Percentiles rank a stretch among this genome's conserved stretches.
phyloP scores from a whole-genome alignment of 2,888 invertebrate species.

The Diabrotica balteata region DNA sequence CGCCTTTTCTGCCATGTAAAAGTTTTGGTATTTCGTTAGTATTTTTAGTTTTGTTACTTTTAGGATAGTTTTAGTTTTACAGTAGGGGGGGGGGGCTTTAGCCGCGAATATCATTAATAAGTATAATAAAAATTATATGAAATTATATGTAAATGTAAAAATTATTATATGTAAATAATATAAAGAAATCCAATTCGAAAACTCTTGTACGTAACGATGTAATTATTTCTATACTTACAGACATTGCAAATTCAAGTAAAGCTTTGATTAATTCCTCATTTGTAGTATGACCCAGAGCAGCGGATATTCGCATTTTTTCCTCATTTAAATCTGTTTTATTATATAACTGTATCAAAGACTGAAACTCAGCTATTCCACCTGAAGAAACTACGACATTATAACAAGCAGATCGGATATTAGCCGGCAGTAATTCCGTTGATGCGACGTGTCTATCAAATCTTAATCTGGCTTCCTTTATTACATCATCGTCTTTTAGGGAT shows the following conservation, averaged over 20 bases:
- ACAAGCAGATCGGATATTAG: constrained; percentile 86
- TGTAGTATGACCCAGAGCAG: constrained; percentile 80
- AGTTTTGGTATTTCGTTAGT: no score
- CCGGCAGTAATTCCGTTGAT: constrained; percentile 67
- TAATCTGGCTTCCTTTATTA: constrained; percentile 78
- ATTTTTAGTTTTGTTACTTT: no score
- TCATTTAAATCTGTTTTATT: constrained; percentile 87
- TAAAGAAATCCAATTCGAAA: no score
- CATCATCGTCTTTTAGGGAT: constrained; percentile 78
- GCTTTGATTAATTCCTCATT: constrained; percentile 74
- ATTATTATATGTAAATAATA: no score
- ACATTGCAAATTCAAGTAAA: constrained; percentile 81
- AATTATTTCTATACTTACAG: constrained; percentile 64
- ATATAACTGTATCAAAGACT: constrained; percentile 81
- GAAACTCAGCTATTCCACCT: constrained; percentile 74
- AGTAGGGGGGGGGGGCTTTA: no score
- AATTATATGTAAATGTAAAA: no score
- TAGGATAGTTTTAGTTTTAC: no score
- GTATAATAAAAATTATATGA: no score
- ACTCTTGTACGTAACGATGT: no score
- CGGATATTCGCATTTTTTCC: constrained; percentile 89
- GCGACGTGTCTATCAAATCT: constrained; percentile 71
- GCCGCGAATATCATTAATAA: no score
- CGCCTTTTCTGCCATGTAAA: no score
- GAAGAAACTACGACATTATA: constrained; percentile 79